Evolutionary conservation across 2,113 vertebrate species (phyloP), one percentile per base, ranked within the genome.

Genomic region (Phylloscopus whistleri): DNA sequence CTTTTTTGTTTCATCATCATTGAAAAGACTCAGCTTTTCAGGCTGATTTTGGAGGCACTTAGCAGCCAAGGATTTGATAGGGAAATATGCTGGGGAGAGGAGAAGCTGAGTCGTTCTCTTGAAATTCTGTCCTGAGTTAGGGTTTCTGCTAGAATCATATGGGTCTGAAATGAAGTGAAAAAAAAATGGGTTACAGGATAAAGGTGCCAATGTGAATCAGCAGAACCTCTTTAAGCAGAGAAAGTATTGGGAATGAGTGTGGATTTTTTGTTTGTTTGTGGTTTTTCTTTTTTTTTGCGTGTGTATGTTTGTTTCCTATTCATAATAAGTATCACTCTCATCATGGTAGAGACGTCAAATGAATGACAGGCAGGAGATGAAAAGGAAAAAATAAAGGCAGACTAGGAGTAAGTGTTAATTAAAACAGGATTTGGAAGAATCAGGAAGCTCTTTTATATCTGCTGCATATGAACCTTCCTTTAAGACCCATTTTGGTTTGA

Each of bases 371-470:
- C 37, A 89, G 53, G 78, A 91, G 66, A 84, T 84, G 63, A 55
- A 92, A 94, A 90, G 8, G n/a, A 76, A 79, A 68, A 95, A 86
- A 80, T 39, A 75, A 93, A 95, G 55, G 27, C 14, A 68, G 74
- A 70, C 74, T 89, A 26, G 43, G 35, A 63, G 44, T 51, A 91
- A 87, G 19, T 83, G 87, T 89, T 94, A 93, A 95, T 94, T 97
- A 95, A 96, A 94, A 72, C 55, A 67, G 73, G 35, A 90, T 95
- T 93, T 95, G 22, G 28, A 88, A n/a, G 72, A 87, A 87, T 72
- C 49, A 76, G 28, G 6, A 77, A 85, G 84, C 62, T 62, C 6
- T 93, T 92, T 93, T n/a, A 11, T 80, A 58, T 66, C 85, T 93
- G 49, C 55, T 85, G 37, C 19, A 28, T 14, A 72, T 81, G 53